Base-by-base conservation (phyloP, 2,113 vertebrate species). In the Microcebus murinus region DNA sequence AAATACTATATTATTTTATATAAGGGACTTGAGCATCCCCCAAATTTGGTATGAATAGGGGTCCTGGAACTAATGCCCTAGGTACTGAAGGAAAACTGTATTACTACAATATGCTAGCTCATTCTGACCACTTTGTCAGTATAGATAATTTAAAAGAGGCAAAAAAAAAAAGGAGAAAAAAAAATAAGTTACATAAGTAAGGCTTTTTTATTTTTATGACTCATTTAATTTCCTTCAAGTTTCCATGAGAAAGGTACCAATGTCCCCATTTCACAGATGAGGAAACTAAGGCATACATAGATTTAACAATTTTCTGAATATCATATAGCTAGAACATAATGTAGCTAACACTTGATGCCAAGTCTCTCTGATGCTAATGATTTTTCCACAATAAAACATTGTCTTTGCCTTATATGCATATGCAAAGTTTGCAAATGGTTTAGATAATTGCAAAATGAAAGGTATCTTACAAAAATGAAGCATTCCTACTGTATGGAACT, bases 401-500 rank as follows among this genome's bases (percentile, higher is more conserved):
- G 18, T 15, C 31, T 68, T 79, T 57, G 39, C 11, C 45, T 90
- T 36, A 0, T 42, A 39, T 39, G 6, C 29, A 18, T 74, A 67
- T 12, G 20, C n/a, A 89, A 95, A 55, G 42, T 70, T 90, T 73
- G 48, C n/a, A 87, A 90, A 77, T n/a, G 50, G 21, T 67, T 94
- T 90, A 9, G 55, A 27, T 85, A 89, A 84, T 52, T 85, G 20
- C 29, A 92, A 90, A 95, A 93, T 55, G 34, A 91, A 96, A 88
- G 76, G 31, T 27, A 48, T 25, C 52, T 63, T 63, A 79, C 9
- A 27, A 89, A 96, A 87, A 84, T 25, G 31, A 92, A 87, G 17
- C 48, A 39, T 70, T 74, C 45, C 45, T 76, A 48, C 27, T 76
- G 52, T 52, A 1, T 52, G 42, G 48, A 84, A 95, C 10, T 76